Base-by-base conservation (phyloP, 37 sponge, comb jelly and placozoan genomes). In the Oopsacas minuta region DNA sequence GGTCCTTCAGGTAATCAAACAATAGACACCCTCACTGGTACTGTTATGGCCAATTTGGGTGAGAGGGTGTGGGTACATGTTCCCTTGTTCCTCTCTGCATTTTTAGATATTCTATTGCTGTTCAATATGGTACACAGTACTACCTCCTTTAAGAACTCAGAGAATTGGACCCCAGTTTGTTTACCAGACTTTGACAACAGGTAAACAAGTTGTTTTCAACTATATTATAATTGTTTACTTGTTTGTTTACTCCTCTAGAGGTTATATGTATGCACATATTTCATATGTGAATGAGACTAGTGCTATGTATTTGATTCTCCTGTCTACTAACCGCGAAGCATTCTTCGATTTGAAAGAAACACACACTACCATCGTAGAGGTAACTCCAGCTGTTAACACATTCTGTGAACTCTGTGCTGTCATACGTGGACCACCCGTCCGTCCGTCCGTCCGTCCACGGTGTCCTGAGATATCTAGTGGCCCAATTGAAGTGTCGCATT, bases 1-100 rank as follows among this genome's bases (percentile, higher is more conserved):
- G 75, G 75, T 32, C 75, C 75, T n/a, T 10, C 75, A 61, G 75
- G 75, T 61, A 61, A n/a, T n/a, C n/a, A n/a, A n/a, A n/a, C n/a
- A n/a, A n/a, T n/a, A n/a, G n/a, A n/a, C n/a, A n/a, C n/a, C n/a
- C n/a, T n/a, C n/a, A n/a, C n/a, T n/a, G n/a, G n/a, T n/a, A n/a
- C n/a, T n/a, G n/a, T n/a, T n/a, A n/a, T n/a, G n/a, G n/a, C n/a
- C n/a, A n/a, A n/a, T n/a, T n/a, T n/a, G n/a, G n/a, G n/a, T n/a
- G n/a, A n/a, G n/a, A n/a, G n/a, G n/a, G n/a, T n/a, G n/a, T n/a
- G n/a, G n/a, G n/a, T n/a, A n/a, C n/a, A n/a, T n/a, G n/a, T n/a
- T n/a, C n/a, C n/a, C n/a, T n/a, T n/a, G n/a, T n/a, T n/a, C n/a
- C n/a, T n/a, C n/a, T n/a, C n/a, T n/a, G 30, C 28, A 20, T 61